Conservation (phyloP, 2,888 invertebrate genomes). For the Panorpa germanica region DNA sequence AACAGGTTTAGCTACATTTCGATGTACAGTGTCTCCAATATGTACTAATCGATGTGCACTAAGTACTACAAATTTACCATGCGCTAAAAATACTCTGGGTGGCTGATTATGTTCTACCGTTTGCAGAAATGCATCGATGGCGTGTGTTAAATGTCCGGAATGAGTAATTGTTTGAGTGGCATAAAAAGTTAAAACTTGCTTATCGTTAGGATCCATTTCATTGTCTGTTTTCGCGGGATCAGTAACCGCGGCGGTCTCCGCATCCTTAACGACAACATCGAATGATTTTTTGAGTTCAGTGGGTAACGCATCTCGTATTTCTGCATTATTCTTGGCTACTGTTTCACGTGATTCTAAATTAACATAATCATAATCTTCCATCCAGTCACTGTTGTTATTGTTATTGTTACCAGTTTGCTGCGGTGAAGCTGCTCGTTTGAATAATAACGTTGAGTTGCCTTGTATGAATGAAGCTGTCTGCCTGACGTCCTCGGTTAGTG, state of each 20-base stretch:
- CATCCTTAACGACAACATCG: slow-evolving; percentile 54
- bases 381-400: slow-evolving; percentile 35
- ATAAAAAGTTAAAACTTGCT: slow-evolving; percentile 72
- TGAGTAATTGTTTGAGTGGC: slow-evolving; percentile 73
- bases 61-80: slow-evolving; percentile 86
- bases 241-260: slow-evolving; percentile 40
- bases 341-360: slow-evolving; percentile 60
- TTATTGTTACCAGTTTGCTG: slow-evolving; percentile 17
- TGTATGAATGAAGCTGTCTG: slow-evolving; percentile 82
- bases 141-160: slow-evolving; percentile 65
- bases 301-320: slow-evolving; percentile 51
- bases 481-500: slow-evolving; percentile 74
- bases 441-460: slow-evolving; percentile 62
- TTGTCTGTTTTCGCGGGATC: slow-evolving; percentile 28
- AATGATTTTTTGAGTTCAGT: slow-evolving; percentile 55
- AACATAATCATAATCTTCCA: slow-evolving; percentile 84
- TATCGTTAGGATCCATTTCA: slow-evolving; percentile 53
- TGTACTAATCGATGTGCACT: slow-evolving; percentile 87
- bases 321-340: slow-evolving; percentile 49
- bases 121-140: slow-evolving; percentile 81
- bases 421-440: slow-evolving; percentile 36
- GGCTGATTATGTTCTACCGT: slow-evolving; percentile 87
- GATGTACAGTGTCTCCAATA: slow-evolving; percentile 84
- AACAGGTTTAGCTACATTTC: slow-evolving; percentile 58
- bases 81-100: slow-evolving; percentile 81